A percentile compares a stretch with the other conserved stretches of the same genome.
Conservation (phyloP, 2,888 invertebrate genomes). For the Eupithecia subumbrata region DNA sequence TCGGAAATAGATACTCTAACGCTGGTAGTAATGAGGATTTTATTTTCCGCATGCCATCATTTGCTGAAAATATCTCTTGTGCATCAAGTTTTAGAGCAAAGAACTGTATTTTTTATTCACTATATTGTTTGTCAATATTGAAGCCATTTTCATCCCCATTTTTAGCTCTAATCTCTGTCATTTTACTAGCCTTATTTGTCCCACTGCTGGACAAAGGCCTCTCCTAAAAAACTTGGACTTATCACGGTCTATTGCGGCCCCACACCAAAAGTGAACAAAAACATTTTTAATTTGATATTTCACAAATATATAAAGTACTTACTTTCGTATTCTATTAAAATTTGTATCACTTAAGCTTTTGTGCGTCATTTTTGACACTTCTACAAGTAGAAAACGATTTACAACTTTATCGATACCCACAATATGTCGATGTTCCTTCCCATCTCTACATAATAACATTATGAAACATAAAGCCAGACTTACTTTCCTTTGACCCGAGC, state of each 20-base stretch:
- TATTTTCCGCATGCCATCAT: neutral
- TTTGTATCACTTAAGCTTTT: neutral
- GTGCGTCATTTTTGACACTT: neutral
- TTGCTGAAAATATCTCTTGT: neutral
- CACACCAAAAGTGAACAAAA: neutral
- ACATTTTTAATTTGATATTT: neutral
- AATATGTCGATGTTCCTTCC: neutral
- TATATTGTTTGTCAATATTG: neutral
- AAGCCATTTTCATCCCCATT: neutral
- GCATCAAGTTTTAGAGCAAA: neutral
- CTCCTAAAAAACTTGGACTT: neutral
- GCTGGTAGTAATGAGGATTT: neutral
- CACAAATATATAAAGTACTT: neutral
- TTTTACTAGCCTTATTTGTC: too few relatives aligned
- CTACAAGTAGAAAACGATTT: neutral
- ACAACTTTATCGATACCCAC: neutral
- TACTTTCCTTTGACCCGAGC: constrained; percentile 11
- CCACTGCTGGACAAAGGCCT: neutral
- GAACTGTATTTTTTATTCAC: neutral
- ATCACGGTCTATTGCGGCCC: too few relatives aligned
- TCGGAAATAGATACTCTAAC: neutral
- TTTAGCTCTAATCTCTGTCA: too few relatives aligned
- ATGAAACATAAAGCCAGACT: constrained; percentile 12
- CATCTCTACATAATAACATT: constrained; percentile 4
- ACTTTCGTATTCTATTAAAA: neutral